phyloP scores from a whole-genome alignment of 2,888 invertebrate genomes.

The Nineta flava region DNA sequence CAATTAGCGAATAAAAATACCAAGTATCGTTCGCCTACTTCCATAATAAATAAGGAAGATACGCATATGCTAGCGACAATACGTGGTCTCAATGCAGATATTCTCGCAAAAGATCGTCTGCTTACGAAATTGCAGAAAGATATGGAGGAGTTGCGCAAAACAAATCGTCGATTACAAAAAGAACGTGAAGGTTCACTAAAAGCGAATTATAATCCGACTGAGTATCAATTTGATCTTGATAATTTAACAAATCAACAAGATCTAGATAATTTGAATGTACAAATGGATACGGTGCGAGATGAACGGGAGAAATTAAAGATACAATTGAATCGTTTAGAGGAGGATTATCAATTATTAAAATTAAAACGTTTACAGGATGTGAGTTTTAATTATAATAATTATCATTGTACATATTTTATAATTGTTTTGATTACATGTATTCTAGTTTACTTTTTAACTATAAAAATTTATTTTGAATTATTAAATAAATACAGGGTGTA shows the following conservation, averaged over 20 bases:
- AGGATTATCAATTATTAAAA: conserved; percentile 58
- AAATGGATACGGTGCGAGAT: conserved; percentile 33
- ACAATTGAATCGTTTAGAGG: conserved; percentile 37
- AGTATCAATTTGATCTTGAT: conserved; percentile 6
- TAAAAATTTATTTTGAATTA: background rate
- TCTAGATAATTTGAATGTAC: conserved; percentile 28
- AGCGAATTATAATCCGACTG: conserved; percentile 13
- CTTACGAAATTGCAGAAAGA: conserved; percentile 57
- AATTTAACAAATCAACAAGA: conserved; percentile 23
- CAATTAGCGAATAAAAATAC: conserved; percentile 6
- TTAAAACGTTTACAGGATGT: conserved; percentile 67
- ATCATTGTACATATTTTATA: background rate
- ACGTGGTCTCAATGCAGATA: conserved; percentile 57
- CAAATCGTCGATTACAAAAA: conserved; percentile 56
- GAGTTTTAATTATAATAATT: conserved; percentile 30
- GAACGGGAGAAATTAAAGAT: conserved; percentile 48
- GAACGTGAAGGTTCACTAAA: conserved; percentile 47
- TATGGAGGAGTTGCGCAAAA: conserved; percentile 58
- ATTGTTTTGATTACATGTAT: background rate
- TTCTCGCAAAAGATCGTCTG: conserved; percentile 56
- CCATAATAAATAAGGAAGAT: conserved; percentile 41
- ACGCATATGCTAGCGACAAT: conserved; percentile 64
- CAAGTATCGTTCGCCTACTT: conserved; percentile 20
- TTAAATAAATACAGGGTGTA: conserved; percentile 14
- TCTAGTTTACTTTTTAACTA: background rate